Percentiles rank a stretch among this genome's conserved stretches.
Conservation (phyloP, 2,797 vertebrate genomes). For the Phalanger gymnotis region DNA sequence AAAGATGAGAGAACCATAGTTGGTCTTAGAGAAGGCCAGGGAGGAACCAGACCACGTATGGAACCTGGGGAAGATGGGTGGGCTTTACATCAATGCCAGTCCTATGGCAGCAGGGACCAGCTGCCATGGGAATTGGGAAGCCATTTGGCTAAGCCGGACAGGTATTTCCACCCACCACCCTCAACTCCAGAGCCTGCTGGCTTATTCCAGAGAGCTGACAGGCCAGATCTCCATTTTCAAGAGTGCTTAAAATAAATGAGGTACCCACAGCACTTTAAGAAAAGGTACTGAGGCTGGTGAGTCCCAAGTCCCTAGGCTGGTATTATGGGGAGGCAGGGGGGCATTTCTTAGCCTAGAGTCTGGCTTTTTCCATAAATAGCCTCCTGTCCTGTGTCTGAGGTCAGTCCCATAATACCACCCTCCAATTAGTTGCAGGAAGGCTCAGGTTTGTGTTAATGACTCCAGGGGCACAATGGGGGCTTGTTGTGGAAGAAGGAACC, state of each 20-base stretch:
- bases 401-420: neutral
- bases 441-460: constrained; percentile 1
- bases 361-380: neutral
- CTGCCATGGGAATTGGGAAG: no score
- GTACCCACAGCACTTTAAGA: constrained; percentile 28
- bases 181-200: neutral
- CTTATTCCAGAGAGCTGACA: constrained; percentile 35
- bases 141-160: neutral
- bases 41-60: neutral
- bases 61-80: neutral
- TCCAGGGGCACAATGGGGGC: neutral
- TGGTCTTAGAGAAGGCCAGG: neutral
- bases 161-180: neutral
- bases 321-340: constrained; percentile 18
- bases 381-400: constrained; percentile 51
- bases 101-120: neutral
- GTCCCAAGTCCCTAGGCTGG: constrained; percentile 6
- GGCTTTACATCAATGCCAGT: neutral
- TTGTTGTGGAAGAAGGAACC: neutral
- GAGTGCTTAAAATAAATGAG: constrained; percentile 50
- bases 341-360: constrained; percentile 50
- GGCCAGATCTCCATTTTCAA: constrained; percentile 47
- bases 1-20: neutral
- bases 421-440: constrained; percentile 59
- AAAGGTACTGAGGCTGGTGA: constrained; percentile 37